A percentile compares a stretch with the other conserved stretches of the same genome.
These are phyloP conservation scores for Ceratoteleas bidentatus DNA, from an alignment of 1,140 invertebrate species.

Conservation along the genomic window DNA sequence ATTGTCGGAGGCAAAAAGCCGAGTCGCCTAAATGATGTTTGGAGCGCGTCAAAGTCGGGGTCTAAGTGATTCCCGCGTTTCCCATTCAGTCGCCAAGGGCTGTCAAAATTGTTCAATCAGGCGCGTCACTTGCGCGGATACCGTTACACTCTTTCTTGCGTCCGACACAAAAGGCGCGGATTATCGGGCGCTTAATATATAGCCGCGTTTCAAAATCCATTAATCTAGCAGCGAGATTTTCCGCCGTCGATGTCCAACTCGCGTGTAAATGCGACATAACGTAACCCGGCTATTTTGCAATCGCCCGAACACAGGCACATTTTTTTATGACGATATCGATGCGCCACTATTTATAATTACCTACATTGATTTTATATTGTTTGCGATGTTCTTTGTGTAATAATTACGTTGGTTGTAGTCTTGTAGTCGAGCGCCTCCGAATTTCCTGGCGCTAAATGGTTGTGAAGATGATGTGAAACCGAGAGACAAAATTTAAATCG, in stretches of 20 bases:
- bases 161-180: conserved; percentile 20
- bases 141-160: conserved; percentile 31
- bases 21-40: conserved; percentile 23
- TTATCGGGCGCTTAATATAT: conserved; percentile 32
- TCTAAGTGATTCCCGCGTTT: conserved; percentile 22
- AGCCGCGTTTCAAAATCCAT: conserved; percentile 37
- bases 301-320: conserved; percentile 17
- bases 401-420: too few species aligned
- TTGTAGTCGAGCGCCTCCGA: too few species aligned
- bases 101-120: conserved; percentile 45
- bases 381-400: too few species aligned
- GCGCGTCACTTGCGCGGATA: conserved; percentile 34
- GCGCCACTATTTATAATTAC: conserved; percentile 57
- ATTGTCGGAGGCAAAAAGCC: conserved; percentile 22
- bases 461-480: too few species aligned
- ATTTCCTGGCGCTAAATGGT: too few species aligned
- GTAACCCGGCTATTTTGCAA: conserved; percentile 43
- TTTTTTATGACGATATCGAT: conserved; percentile 50
- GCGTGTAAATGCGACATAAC: conserved; percentile 14
- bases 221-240: conserved; percentile 36
- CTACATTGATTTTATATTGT: conserved; percentile 53
- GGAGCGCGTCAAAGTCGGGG: conserved; percentile 25
- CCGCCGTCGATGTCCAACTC: conserved; percentile 19
- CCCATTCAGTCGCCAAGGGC: conserved; percentile 15
- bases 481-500: too few species aligned